phyloP scores from a whole-genome alignment of 2,888 invertebrate species.

The Gnatocerus cornutus region DNA sequence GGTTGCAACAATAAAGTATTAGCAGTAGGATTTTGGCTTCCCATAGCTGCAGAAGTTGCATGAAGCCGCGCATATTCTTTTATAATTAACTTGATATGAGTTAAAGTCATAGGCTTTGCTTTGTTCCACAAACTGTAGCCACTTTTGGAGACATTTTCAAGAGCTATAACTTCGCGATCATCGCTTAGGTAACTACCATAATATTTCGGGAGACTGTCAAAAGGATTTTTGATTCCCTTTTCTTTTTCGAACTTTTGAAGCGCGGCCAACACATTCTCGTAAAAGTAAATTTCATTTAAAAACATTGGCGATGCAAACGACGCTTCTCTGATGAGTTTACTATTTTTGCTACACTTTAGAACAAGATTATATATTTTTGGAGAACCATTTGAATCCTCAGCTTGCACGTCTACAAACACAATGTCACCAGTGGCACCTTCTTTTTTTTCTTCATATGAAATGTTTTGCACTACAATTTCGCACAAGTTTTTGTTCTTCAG shows the following conservation, averaged over 20 bases:
- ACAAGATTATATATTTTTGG: background rate
- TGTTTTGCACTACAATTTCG: background rate
- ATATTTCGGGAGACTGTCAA: background rate
- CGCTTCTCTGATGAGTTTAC: background rate
- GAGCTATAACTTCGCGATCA: background rate
- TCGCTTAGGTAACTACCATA: background rate
- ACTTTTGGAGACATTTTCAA: slow-evolving; percentile 48
- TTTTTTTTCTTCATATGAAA: background rate
- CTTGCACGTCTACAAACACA: background rate
- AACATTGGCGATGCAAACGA: slow-evolving; percentile 2
- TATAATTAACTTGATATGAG: slow-evolving; percentile 57
- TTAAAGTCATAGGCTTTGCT: slow-evolving; percentile 40
- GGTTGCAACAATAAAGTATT: background rate
- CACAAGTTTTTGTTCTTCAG: background rate
- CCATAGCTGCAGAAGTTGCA: slow-evolving; percentile 29
- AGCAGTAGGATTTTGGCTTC: slow-evolving; percentile 13
- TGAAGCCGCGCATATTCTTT: slow-evolving; percentile 55
- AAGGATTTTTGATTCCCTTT: background rate
- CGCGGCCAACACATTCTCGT: slow-evolving; percentile 20
- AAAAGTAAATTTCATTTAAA: slow-evolving; percentile 33
- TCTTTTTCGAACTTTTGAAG: slow-evolving; percentile 19
- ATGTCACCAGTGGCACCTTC: slow-evolving; percentile 8
- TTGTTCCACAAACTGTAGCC: background rate
- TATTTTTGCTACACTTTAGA: background rate
- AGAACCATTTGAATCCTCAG: background rate